A percentile compares a stretch with the other conserved stretches of the same genome.
Conservation (phyloP, 2,797 vertebrate genomes). For the Hemibagrus guttatus region DNA sequence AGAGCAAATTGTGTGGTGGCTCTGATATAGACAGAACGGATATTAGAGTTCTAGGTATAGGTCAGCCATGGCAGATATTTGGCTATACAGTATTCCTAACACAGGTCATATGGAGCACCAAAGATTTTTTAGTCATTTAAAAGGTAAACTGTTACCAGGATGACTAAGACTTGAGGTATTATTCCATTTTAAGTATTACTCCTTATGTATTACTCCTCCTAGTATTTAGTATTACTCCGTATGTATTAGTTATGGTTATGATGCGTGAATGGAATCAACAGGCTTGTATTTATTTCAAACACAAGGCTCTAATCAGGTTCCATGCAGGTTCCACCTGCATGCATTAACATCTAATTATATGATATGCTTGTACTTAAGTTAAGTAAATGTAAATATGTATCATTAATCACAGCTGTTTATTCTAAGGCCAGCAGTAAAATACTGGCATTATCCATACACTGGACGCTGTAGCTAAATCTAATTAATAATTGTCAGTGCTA, state of each 20-base stretch:
- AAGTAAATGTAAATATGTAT: not conserved
- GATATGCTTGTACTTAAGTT: not conserved
- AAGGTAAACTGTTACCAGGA: no score
- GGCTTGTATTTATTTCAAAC: not conserved
- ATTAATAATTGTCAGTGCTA: conserved; percentile 47
- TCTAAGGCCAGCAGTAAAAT: not conserved
- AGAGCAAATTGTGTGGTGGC: not conserved
- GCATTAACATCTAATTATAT: not conserved
- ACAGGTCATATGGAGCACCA: no score
- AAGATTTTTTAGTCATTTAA: no score
- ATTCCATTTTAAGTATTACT: no score
- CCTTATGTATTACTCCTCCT: not conserved
- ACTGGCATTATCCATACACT: conserved; percentile 24
- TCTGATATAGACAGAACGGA: not conserved
- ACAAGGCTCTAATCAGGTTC: not conserved
- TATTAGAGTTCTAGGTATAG: not conserved
- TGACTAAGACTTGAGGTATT: no score
- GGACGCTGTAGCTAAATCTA: not conserved
- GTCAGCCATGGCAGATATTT: not conserved
- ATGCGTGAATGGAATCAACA: not conserved
- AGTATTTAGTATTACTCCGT: no score
- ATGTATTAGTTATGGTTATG: not conserved
- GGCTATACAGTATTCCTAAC: not conserved
- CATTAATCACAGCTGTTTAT: conserved; percentile 1
- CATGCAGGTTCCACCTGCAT: not conserved